Evolutionary conservation across 2,113 vertebrate genomes (phyloP).

Genomic region (Atrichornis clamosus): DNA sequence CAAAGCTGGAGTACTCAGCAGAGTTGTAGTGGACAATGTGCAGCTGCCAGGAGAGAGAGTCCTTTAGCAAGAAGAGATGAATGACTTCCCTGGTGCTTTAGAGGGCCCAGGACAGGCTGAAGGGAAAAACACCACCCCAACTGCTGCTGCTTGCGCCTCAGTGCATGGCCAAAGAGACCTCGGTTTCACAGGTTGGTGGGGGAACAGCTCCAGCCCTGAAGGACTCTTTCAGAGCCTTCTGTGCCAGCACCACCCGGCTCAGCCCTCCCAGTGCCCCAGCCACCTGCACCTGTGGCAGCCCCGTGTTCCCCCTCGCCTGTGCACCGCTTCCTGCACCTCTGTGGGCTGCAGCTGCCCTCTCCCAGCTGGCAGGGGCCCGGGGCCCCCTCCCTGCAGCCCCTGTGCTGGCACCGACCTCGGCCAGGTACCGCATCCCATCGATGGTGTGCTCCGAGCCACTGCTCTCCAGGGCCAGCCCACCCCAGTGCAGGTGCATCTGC

Average conservation of each 20-base stretch:
- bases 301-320: not conserved
- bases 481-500: constrained; percentile 96
- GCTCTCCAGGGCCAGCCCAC: constrained; percentile 77
- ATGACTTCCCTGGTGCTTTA: not conserved
- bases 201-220: not conserved
- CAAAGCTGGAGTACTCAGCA: constrained; percentile 79
- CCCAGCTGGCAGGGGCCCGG: not conserved
- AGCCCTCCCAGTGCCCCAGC: not conserved
- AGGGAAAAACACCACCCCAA: not conserved
- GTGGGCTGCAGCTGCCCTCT: not conserved
- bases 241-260: not conserved
- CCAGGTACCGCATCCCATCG: constrained; percentile 82
- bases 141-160: not conserved
- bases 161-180: not conserved
- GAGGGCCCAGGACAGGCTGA: not conserved
- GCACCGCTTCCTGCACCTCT: not conserved
- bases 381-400: not conserved
- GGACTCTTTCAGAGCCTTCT: not conserved
- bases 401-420: constrained; percentile 74
- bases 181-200: not conserved
- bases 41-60: constrained; percentile 75
- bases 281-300: accelerated
- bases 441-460: constrained; percentile 91
- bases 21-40: constrained; percentile 93
- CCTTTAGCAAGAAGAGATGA: not conserved